Evolutionary conservation across 2,888 invertebrate genomes (phyloP).

Genomic region (Carcina quercana): DNA sequence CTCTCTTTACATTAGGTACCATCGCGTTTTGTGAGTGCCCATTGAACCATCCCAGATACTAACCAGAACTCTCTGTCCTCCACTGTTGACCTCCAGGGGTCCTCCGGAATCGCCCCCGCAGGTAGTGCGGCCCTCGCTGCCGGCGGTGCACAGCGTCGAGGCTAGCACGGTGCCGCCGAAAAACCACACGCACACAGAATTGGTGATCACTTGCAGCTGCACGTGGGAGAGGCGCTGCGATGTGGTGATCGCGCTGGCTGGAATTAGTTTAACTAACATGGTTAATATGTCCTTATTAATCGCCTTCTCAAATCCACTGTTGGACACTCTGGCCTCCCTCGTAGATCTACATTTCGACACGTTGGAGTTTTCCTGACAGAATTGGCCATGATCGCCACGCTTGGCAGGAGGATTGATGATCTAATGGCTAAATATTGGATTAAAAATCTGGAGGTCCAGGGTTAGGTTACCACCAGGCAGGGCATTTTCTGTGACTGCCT

Average conservation of each 20-base stretch:
- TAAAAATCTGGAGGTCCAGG: no score
- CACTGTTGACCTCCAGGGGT: constrained; percentile 4
- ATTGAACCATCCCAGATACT: no score
- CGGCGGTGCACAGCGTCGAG: constrained; percentile 13
- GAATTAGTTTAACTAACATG: neutral
- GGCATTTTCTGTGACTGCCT: no score
- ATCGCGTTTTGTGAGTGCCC: no score
- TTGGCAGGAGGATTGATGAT: no score
- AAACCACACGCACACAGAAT: constrained; percentile 9
- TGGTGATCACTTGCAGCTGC: constrained; percentile 25
- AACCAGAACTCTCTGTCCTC: no score
- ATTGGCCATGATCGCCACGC: no score
- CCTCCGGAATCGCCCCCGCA: constrained; percentile 19
- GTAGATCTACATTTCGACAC: neutral
- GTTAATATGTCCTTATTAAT: neutral
- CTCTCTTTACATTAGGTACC: no score
- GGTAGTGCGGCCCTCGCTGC: constrained; percentile 4
- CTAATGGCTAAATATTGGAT: no score
- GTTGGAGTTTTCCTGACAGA: no score
- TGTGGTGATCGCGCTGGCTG: constrained; percentile 12
- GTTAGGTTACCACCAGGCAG: no score
- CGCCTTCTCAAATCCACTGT: constrained; percentile 1
- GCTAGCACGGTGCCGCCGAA: constrained; percentile 8
- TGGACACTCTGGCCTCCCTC: constrained; percentile 2
- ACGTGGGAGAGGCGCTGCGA: constrained; percentile 32